Evolutionary conservation across 1,140 invertebrate genomes (phyloP).

Genomic region (Bombyx mori): DNA sequence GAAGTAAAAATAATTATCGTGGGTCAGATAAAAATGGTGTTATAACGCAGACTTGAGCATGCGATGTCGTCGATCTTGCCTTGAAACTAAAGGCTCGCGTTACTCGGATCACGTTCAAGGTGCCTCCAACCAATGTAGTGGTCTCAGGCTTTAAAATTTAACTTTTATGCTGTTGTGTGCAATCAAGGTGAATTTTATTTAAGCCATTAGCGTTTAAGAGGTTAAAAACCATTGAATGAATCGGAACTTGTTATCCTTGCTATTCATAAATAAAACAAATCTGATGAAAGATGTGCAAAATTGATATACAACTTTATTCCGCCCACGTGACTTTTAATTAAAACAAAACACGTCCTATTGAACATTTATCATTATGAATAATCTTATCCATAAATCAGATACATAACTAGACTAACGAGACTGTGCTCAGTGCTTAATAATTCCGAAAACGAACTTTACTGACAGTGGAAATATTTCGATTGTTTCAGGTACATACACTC

Average conservation of each 20-base stretch:
- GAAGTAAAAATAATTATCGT: constrained; percentile 22
- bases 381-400: too few species aligned
- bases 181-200: constrained; percentile 1
- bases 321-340: constrained; percentile 57
- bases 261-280: constrained; percentile 30
- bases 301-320: constrained; percentile 36
- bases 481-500: constrained; percentile 94
- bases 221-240: constrained; percentile 12
- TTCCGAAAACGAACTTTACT: too few species aligned
- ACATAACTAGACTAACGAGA: too few species aligned
- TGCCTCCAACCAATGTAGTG: constrained; percentile 40
- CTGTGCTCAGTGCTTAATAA: too few species aligned
- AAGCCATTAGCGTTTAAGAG: constrained; percentile 6
- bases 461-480: constrained; percentile 23
- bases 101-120: constrained; percentile 68
- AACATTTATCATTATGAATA: too few species aligned
- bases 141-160: constrained; percentile 38
- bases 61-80: constrained; percentile 46
- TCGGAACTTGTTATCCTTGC: constrained; percentile 24
- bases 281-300: constrained; percentile 28
- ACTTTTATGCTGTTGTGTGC: constrained; percentile 12
- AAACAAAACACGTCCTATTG: constrained; percentile 23
- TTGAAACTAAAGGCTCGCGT: constrained; percentile 58
- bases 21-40: constrained; percentile 35
- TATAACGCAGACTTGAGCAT: constrained; percentile 32